These are phyloP conservation scores for Probaryconus sp. DNA, from an alignment of 1,140 invertebrate genomes.

Conservation along the genomic window DNA sequence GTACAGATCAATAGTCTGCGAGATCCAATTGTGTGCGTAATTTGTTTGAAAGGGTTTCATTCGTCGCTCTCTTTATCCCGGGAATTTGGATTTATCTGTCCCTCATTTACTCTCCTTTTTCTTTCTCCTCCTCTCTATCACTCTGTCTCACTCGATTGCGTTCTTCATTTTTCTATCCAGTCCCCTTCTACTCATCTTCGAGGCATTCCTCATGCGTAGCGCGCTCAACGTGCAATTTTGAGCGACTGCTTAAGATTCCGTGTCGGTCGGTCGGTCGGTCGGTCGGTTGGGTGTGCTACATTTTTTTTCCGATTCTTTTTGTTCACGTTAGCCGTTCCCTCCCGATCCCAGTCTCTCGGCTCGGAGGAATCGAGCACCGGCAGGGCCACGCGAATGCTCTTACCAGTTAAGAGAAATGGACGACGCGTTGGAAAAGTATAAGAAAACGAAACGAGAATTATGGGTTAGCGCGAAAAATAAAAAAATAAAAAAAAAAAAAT, in stretches of 20 bases:
- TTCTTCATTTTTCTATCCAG: too few species aligned
- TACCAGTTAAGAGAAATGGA: too few species aligned
- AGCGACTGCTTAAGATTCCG: conserved; percentile 50
- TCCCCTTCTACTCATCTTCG: conserved; percentile 25
- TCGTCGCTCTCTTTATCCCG: conserved; percentile 24
- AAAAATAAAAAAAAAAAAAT: too few species aligned
- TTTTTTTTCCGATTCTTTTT: conserved; percentile 28
- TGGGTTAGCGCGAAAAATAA: background rate
- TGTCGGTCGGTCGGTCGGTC: conserved; percentile 13
- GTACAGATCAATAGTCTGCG: conserved; percentile 46
- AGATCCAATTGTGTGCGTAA: conserved; percentile 47
- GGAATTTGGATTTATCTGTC: too few species aligned
- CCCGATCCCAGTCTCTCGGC: background rate
- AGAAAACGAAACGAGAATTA: conserved; percentile 39
- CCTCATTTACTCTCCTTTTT: background rate
- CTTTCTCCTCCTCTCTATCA: background rate
- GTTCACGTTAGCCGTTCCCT: conserved; percentile 12
- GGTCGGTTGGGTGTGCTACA: conserved; percentile 18
- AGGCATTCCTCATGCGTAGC: conserved; percentile 46
- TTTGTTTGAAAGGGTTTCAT: conserved; percentile 54
- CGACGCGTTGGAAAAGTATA: conserved; percentile 27
- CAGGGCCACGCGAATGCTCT: conserved; percentile 27
- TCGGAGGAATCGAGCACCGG: conserved; percentile 12
- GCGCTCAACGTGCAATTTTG: conserved; percentile 50
- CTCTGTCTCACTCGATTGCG: too few species aligned